Evolutionary conservation across 2,113 vertebrate genomes (phyloP).

Genomic region (Passer montanus): DNA sequence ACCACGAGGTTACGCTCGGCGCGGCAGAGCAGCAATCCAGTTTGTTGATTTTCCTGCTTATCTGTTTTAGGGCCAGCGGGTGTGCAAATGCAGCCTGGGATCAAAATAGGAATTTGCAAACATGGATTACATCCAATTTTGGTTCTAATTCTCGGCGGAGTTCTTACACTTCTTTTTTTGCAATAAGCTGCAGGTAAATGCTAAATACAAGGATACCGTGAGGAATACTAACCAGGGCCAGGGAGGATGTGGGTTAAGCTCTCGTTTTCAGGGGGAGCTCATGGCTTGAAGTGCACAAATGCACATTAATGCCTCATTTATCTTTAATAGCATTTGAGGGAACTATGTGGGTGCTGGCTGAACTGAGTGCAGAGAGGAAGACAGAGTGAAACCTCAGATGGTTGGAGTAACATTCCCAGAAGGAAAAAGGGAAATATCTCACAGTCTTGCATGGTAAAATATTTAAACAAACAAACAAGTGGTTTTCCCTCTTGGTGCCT

Average conservation of each 20-base stretch:
- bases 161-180: neutral
- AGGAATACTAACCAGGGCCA: neutral
- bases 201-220: neutral
- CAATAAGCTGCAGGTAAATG: slow-evolving; percentile 29
- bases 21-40: neutral
- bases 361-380: neutral
- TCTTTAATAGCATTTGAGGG: neutral
- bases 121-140: neutral
- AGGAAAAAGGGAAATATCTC: slow-evolving; percentile 17
- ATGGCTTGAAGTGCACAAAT: neutral
- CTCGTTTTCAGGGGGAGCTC: neutral
- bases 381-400: neutral
- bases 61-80: neutral
- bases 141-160: neutral
- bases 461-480: slow-evolving; percentile 67
- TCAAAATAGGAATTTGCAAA: slow-evolving; percentile 53
- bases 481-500: slow-evolving; percentile 39
- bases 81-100: neutral
- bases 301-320: neutral
- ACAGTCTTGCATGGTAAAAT: slow-evolving; percentile 44
- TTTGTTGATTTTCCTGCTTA: slow-evolving; percentile 26
- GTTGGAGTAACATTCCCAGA: neutral
- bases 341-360: neutral
- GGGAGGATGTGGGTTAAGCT: neutral
- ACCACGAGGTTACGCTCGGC: neutral